A percentile compares a stretch with the other conserved stretches of the same genome.
Conservation (phyloP, 2,888 invertebrate genomes). For the Eremobia ochroleuca region DNA sequence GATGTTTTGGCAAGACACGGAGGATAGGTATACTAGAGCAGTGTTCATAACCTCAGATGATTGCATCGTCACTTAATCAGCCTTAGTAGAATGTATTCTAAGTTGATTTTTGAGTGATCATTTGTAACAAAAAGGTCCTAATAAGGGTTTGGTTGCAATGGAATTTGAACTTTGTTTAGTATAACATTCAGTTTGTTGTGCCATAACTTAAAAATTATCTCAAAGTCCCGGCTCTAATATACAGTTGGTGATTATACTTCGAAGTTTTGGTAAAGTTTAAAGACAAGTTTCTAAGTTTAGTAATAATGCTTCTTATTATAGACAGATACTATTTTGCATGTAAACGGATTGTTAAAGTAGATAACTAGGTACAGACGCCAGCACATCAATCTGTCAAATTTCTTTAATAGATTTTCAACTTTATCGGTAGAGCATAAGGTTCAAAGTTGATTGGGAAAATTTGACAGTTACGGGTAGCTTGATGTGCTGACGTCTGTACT, state of each 20-base stretch:
- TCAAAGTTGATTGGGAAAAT: too few species aligned
- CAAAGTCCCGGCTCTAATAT: neutral
- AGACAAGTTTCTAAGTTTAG: neutral
- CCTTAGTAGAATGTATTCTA: neutral
- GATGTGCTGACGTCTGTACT: too few species aligned
- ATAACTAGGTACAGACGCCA: too few species aligned
- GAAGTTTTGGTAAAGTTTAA: neutral
- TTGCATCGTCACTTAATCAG: neutral
- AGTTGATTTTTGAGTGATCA: neutral
- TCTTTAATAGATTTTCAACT: too few species aligned
- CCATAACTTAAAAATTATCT: neutral
- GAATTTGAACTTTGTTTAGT: neutral
- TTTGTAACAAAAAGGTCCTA: neutral
- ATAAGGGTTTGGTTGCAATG: neutral
- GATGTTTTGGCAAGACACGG: constrained; percentile 13
- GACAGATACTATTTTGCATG: neutral
- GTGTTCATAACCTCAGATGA: neutral
- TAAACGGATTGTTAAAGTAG: neutral
- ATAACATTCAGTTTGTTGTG: neutral
- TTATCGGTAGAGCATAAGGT: too few species aligned
- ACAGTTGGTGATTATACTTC: neutral
- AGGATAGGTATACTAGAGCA: neutral
- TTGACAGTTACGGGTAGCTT: too few species aligned
- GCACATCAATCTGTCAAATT: too few species aligned
- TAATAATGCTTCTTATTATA: neutral